Percentiles rank a stretch among this genome's conserved stretches.
phyloP scores from a whole-genome alignment of 1,140 invertebrate genomes.

The Psix sp. region DNA sequence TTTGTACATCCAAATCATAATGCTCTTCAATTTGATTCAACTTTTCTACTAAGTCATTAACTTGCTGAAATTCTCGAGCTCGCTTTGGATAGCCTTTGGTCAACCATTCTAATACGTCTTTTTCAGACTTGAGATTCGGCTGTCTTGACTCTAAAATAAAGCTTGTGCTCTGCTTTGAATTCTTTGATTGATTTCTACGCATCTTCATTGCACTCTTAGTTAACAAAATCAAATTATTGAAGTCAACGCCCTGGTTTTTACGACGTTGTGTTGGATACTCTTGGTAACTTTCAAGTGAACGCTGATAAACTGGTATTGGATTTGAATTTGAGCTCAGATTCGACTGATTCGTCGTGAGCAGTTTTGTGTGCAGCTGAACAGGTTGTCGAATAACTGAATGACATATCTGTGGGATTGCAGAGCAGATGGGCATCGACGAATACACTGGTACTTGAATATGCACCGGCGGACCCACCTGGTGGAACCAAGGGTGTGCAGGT shows the following conservation, averaged over 20 bases:
- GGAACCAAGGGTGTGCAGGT: slow-evolving; percentile 65
- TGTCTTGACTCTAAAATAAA: slow-evolving; percentile 60
- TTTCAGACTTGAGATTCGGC: slow-evolving; percentile 56
- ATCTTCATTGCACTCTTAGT: slow-evolving; percentile 73
- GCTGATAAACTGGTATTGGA: slow-evolving; percentile 70
- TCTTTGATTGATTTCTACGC: slow-evolving; percentile 64
- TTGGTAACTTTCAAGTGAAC: slow-evolving; percentile 64
- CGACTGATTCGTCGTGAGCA: slow-evolving; percentile 47
- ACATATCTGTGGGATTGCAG: slow-evolving; percentile 58
- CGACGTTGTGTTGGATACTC: slow-evolving; percentile 59
- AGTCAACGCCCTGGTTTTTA: slow-evolving; percentile 71
- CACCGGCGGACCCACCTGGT: slow-evolving; percentile 44
- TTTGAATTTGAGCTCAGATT: slow-evolving; percentile 26
- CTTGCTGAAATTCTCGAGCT: slow-evolving; percentile 36
- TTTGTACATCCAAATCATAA: slow-evolving; percentile 38
- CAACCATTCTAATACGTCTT: slow-evolving; percentile 65
- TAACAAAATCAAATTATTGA: slow-evolving; percentile 72
- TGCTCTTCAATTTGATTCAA: slow-evolving; percentile 46
- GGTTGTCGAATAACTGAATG: slow-evolving; percentile 62
- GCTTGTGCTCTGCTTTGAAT: slow-evolving; percentile 59
- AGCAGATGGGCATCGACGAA: slow-evolving; percentile 46
- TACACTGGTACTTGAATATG: slow-evolving; percentile 64
- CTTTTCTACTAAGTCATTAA: slow-evolving; percentile 56
- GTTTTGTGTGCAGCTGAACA: slow-evolving; percentile 60
- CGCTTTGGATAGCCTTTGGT: slow-evolving; percentile 62